Conservation (phyloP, 2,888 invertebrate genomes). For the Drosophila meridionalis region DNA sequence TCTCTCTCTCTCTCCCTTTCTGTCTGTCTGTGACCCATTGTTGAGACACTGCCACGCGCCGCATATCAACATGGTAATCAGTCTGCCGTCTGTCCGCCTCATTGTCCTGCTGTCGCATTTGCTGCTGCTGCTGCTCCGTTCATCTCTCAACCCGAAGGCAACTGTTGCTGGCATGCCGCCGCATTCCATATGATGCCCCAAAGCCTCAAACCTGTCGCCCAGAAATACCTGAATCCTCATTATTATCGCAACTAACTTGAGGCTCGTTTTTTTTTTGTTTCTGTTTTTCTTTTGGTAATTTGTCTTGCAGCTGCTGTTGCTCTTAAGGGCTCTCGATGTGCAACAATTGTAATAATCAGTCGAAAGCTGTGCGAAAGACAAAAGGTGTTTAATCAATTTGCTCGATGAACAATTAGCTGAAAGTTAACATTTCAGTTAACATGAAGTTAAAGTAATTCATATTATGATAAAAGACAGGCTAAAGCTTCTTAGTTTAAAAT, state of each 20-base stretch:
- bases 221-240: slow-evolving; percentile 52
- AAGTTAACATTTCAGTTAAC: not conserved
- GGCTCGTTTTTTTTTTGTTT: not conserved
- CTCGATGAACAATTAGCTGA: not conserved
- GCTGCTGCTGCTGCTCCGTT: slow-evolving; percentile 31
- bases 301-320: slow-evolving; percentile 32
- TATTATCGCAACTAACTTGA: slow-evolving; percentile 24
- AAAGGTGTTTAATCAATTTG: not conserved
- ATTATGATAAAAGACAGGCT: not conserved
- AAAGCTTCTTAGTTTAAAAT: not conserved
- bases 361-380: slow-evolving; percentile 32
- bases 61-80: slow-evolving; percentile 80
- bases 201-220: slow-evolving; percentile 52
- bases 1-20: not conserved
- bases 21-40: slow-evolving; percentile 18
- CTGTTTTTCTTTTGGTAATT: slow-evolving; percentile 13
- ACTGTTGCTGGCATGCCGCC: slow-evolving; percentile 67
- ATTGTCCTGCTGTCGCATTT: slow-evolving; percentile 58
- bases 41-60: slow-evolving; percentile 79
- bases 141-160: slow-evolving; percentile 45
- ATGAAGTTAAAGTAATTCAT: not conserved
- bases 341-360: slow-evolving; percentile 56
- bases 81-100: slow-evolving; percentile 35
- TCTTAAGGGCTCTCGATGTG: slow-evolving; percentile 37
- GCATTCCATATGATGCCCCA: slow-evolving; percentile 53